Evolutionary conservation across 2,888 invertebrate genomes (phyloP).

Genomic region (Chorisops tibialis): DNA sequence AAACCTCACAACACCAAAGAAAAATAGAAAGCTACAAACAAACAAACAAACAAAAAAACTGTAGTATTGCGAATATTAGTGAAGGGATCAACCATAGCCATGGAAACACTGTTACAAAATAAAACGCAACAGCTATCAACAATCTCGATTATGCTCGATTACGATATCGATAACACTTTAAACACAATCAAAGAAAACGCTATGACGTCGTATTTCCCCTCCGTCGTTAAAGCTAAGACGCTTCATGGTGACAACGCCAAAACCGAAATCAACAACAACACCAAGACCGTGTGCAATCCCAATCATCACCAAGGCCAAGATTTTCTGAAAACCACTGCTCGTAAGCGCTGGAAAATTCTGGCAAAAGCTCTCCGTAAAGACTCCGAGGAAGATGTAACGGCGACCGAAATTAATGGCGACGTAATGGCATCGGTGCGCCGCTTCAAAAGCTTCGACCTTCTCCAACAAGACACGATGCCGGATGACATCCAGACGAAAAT

Average conservation of each 20-base stretch:
- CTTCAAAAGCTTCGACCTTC: constrained; percentile 59
- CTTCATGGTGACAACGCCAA: not conserved
- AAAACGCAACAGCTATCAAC: constrained; percentile 37
- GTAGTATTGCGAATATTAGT: too few species aligned
- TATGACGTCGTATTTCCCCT: constrained; percentile 20
- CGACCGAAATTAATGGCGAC: constrained; percentile 49
- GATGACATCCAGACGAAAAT: constrained; percentile 50
- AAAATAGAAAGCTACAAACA: not conserved
- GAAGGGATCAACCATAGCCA: constrained; percentile 25
- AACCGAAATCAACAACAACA: constrained; percentile 31
- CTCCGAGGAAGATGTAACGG: constrained; percentile 45
- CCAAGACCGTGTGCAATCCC: constrained; percentile 35
- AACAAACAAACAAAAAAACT: not conserved
- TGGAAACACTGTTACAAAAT: constrained; percentile 30
- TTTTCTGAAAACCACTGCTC: constrained; percentile 53
- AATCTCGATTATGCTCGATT: constrained; percentile 50
- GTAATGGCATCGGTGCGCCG: constrained; percentile 57
- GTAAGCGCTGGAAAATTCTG: constrained; percentile 67
- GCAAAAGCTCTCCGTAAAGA: constrained; percentile 60
- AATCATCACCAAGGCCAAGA: constrained; percentile 28
- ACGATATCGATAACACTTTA: constrained; percentile 50
- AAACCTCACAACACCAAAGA: too few species aligned
- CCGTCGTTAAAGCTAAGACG: not conserved
- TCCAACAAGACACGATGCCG: constrained; percentile 53
- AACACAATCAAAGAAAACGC: constrained; percentile 48